Percentiles rank a stretch among this genome's conserved stretches.
These are phyloP conservation scores for Hoplias malabaricus DNA, from an alignment of 2,113 vertebrate genomes.

Conservation along the genomic window DNA sequence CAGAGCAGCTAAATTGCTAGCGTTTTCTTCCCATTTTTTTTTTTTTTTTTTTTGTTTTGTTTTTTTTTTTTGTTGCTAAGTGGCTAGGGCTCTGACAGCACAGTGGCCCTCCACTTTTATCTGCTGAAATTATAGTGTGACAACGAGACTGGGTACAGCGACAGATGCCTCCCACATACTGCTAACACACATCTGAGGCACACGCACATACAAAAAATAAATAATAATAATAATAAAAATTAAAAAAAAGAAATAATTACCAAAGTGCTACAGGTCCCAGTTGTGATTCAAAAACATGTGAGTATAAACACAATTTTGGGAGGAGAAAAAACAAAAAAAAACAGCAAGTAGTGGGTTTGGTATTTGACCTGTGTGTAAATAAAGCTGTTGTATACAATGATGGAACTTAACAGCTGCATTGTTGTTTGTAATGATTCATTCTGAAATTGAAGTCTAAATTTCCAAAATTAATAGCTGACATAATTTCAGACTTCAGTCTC, in stretches of 20 bases:
- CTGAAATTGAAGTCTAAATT: no score
- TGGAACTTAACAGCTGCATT: no score
- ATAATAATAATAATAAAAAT: no score
- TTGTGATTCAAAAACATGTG: background rate
- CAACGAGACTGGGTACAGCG: constrained; percentile 10
- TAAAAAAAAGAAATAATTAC: no score
- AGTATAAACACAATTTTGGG: constrained; percentile 14
- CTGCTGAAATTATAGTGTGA: constrained; percentile 48
- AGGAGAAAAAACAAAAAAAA: background rate
- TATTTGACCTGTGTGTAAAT: no score
- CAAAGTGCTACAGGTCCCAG: constrained; percentile 6
- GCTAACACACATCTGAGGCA: constrained; percentile 1
- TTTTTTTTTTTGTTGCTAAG: constrained; percentile 23
- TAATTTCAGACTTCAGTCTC: no score
- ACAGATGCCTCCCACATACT: constrained; percentile 41
- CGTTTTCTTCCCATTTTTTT: no score
- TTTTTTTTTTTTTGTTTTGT: no score
- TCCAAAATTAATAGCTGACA: no score
- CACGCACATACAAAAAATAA: constrained; percentile 6
- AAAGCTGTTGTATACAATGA: no score
- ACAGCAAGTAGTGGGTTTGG: background rate
- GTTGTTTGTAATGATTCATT: no score
- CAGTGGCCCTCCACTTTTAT: constrained; percentile 21
- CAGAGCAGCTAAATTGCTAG: constrained; percentile 19
- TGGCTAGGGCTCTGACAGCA: background rate